Evolutionary conservation across 2,113 vertebrate species (phyloP).

Genomic region (Megaceryle maxima): DNA sequence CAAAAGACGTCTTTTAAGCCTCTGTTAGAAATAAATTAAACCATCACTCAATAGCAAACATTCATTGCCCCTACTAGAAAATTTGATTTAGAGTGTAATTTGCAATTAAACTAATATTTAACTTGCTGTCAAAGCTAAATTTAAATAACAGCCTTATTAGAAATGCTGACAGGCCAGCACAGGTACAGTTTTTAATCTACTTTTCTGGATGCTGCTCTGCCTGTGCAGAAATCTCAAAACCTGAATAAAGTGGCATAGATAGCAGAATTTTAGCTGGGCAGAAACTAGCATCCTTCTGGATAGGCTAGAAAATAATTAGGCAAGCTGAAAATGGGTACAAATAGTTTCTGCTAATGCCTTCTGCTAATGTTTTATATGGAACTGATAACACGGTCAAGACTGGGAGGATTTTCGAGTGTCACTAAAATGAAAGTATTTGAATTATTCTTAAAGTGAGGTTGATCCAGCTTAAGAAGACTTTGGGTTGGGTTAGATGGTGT

Average conservation of each 20-base stretch:
- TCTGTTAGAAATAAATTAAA: constrained; percentile 70
- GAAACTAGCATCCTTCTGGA: neutral
- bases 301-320: neutral
- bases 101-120: constrained; percentile 68
- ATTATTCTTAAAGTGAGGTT: neutral
- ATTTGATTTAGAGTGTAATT: constrained; percentile 59
- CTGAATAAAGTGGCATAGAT: neutral
- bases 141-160: constrained; percentile 12
- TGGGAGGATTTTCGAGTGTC: neutral
- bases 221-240: neutral
- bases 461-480: neutral
- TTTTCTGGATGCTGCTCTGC: neutral
- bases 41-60: constrained; percentile 54
- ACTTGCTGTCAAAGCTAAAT: constrained; percentile 38
- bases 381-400: neutral
- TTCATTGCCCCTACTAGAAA: constrained; percentile 7
- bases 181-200: neutral
- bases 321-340: neutral
- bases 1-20: constrained; percentile 43
- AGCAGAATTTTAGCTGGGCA: neutral
- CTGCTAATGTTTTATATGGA: neutral
- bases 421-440: neutral
- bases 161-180: neutral
- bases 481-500: neutral
- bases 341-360: neutral